Conservation (phyloP, 2,113 vertebrate species). For the Todiramphus saurophagus region DNA sequence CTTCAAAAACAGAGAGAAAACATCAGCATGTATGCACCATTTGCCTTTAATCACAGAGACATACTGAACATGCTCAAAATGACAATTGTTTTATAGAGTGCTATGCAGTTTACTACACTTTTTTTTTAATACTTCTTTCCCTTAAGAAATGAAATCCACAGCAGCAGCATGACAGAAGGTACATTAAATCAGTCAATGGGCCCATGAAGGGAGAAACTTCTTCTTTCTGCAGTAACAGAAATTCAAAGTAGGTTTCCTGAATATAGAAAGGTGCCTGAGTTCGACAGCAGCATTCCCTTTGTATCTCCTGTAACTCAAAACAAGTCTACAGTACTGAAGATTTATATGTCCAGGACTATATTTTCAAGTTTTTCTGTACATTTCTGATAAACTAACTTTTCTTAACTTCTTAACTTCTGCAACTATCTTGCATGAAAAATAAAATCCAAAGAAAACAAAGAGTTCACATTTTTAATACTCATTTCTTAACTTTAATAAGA, state of each 20-base stretch:
- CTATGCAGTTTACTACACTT: not conserved
- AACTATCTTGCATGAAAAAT: not conserved
- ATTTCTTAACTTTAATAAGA: not conserved
- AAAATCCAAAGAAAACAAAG: not conserved
- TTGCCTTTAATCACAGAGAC: constrained; percentile 12
- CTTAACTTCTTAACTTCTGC: not conserved
- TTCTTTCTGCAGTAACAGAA: not conserved
- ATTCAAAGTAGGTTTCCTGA: not conserved
- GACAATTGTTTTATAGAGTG: constrained; percentile 8
- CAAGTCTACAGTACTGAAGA: not conserved
- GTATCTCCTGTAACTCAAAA: not conserved
- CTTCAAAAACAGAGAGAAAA: constrained; percentile 3
- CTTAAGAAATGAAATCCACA: not conserved
- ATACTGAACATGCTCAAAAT: not conserved
- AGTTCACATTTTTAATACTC: not conserved
- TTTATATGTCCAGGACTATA: not conserved
- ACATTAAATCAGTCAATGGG: not conserved
- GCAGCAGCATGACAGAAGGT: not conserved
- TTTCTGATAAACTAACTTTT: not conserved
- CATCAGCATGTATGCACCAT: not conserved
- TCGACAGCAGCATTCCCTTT: not conserved
- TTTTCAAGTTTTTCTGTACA: not conserved
- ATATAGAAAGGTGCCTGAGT: not conserved
- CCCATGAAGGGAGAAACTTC: not conserved
- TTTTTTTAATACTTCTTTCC: not conserved